Conservation (phyloP, 2,888 invertebrate species). For the Agonopterix arenella region DNA sequence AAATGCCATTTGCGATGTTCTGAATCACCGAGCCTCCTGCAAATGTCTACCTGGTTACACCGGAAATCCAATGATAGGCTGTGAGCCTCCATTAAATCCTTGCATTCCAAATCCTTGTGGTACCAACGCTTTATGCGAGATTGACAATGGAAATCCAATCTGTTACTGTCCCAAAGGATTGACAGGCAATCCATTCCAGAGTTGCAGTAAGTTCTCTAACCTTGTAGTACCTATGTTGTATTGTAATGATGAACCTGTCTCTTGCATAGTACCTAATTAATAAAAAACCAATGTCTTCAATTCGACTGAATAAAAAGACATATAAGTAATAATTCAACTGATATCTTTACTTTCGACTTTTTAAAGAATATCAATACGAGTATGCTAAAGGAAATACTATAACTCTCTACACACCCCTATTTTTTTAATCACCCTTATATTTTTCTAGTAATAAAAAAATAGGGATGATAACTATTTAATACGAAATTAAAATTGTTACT, state of each 20-base stretch:
- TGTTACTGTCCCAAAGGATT: constrained; percentile 93
- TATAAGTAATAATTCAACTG: too few species aligned
- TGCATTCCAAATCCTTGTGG: constrained; percentile 93
- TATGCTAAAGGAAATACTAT: too few species aligned
- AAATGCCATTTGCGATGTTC: constrained; percentile 88
- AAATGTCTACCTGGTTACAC: constrained; percentile 89
- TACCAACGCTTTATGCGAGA: constrained; percentile 88
- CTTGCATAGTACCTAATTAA: too few species aligned
- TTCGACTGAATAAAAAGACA: too few species aligned
- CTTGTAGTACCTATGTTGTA: not conserved
- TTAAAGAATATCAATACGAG: too few species aligned
- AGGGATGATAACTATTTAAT: too few species aligned
- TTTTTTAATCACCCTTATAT: too few species aligned
- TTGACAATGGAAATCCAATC: constrained; percentile 89
- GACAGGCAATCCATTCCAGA: constrained; percentile 93
- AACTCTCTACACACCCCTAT: too few species aligned
- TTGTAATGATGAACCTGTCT: not conserved
- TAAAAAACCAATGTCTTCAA: too few species aligned
- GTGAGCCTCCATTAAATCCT: constrained; percentile 85
- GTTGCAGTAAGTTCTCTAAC: constrained; percentile 85
- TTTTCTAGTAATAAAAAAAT: too few species aligned
- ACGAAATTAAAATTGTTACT: too few species aligned
- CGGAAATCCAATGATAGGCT: constrained; percentile 85
- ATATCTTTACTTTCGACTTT: too few species aligned
- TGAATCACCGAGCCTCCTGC: constrained; percentile 87